Evolutionary conservation across 2,888 invertebrate species (phyloP).

Genomic region (Phortica magna): DNA sequence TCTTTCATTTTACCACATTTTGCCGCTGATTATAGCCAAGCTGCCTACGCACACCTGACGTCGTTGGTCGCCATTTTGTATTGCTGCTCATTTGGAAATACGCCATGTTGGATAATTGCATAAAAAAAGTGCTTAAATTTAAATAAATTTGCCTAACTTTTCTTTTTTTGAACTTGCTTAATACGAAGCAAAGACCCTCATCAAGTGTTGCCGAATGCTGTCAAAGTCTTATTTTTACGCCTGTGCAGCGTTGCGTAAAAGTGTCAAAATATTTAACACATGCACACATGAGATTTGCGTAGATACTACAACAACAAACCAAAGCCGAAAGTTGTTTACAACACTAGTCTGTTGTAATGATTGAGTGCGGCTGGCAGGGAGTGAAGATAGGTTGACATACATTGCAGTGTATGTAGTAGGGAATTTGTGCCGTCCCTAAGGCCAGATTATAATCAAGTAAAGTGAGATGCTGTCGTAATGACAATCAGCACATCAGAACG

Average conservation of each 20-base stretch:
- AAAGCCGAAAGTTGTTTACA: background rate
- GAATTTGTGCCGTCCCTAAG: background rate
- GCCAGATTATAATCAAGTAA: conserved; percentile 9
- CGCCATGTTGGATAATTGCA: background rate
- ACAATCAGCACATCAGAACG: background rate
- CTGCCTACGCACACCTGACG: background rate
- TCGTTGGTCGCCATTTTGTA: too few species aligned
- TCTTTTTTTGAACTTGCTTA: background rate
- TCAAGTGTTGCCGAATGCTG: background rate
- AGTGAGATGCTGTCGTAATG: background rate
- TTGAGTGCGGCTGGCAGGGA: background rate
- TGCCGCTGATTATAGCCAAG: conserved; percentile 5
- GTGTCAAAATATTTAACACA: conserved; percentile 70
- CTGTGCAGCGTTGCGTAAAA: conserved; percentile 62
- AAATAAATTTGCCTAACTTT: background rate
- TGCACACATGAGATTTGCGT: conserved; percentile 61
- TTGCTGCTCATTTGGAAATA: background rate
- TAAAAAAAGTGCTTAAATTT: background rate
- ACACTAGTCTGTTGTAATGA: background rate
- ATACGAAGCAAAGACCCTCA: background rate
- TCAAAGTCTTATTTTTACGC: conserved; percentile 9
- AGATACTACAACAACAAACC: background rate
- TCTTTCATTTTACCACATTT: conserved; percentile 2
- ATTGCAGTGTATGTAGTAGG: background rate
- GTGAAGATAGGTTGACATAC: background rate